Conservation (phyloP, 1,140 invertebrate genomes). For the Oedothorax gibbosus region DNA sequence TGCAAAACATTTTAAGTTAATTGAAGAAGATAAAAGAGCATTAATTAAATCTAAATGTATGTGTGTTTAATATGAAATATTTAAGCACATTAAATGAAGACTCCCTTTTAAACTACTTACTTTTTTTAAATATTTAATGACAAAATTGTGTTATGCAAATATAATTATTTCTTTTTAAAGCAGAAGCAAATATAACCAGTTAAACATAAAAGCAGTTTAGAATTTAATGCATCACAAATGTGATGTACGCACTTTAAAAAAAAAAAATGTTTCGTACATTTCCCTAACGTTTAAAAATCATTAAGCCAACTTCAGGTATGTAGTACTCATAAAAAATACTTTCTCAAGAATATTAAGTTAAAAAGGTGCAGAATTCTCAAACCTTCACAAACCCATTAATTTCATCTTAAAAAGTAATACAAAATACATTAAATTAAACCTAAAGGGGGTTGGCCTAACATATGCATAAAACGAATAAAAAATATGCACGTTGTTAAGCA, state of each 20-base stretch:
- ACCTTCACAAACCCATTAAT: slow-evolving; percentile 29
- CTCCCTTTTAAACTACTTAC: no score
- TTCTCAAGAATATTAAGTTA: neutral
- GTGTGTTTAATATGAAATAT: no score
- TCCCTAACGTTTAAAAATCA: slow-evolving; percentile 34
- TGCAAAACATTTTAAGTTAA: no score
- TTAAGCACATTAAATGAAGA: no score
- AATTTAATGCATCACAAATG: slow-evolving; percentile 9
- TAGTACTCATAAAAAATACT: neutral
- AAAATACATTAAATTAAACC: slow-evolving; percentile 38
- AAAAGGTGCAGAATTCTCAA: slow-evolving; percentile 9
- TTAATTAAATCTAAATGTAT: no score
- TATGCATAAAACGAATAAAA: neutral
- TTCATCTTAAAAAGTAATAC: slow-evolving; percentile 38
- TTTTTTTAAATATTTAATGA: no score
- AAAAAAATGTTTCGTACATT: neutral
- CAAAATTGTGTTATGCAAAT: no score
- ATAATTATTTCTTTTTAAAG: no score
- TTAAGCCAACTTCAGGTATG: neutral
- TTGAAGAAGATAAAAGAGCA: no score
- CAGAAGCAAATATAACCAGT: no score
- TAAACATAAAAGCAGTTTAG: no score
- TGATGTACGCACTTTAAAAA: neutral
- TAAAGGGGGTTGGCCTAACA: neutral
- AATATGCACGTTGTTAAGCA: neutral